Base-by-base conservation (phyloP, 2,113 vertebrate species). In the Scalopus aquaticus region DNA sequence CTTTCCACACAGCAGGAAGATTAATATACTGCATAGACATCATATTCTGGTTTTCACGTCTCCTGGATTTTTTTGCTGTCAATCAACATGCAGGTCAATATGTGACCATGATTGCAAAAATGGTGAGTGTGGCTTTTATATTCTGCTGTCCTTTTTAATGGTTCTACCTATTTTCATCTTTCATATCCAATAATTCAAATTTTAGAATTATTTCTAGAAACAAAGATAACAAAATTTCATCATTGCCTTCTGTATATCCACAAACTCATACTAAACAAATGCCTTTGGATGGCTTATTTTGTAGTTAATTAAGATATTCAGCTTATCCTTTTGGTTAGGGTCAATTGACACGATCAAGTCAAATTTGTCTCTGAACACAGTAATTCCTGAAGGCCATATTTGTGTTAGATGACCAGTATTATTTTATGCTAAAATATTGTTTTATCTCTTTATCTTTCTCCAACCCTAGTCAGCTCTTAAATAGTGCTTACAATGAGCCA, bases 91-190 rank as follows among this genome's bases (percentile, higher is more conserved):
- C 99, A 77, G 99, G 99, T 19, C 99, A 99, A 0, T 99, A 99
- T 93, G 98, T 99, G 96, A 99, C 99, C 93, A 99, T 99, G 99
- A 99, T 99, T 95, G 99, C 99, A 13, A 99, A 99, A 98, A 99
- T 99, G 99, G 99, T 99, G 92, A 95, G 99, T 97, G 60, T 37
- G 70, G 37, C 10, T 39, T 46, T 39, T 54, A 22, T 74, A 42
- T 16, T 6, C 0, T 35, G 22, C 8, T 26, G 4, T 32, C 35
- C 35, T 69, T 89, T n/a, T 35, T 46, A 39, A 32, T 9, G 22
- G 15, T 54, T 58, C 26, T 44, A 2, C n/a, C 39, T 77, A 2
- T 49, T 73, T 77, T 84, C 9, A 37, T 60, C 42, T 20, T 80
- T 91, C 6, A 6, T 2, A 51, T 44, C 9, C 5, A 26, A 6